Evolutionary conservation across 2,888 invertebrate species (phyloP).

Genomic region (Harpagoxenus sublaevis): DNA sequence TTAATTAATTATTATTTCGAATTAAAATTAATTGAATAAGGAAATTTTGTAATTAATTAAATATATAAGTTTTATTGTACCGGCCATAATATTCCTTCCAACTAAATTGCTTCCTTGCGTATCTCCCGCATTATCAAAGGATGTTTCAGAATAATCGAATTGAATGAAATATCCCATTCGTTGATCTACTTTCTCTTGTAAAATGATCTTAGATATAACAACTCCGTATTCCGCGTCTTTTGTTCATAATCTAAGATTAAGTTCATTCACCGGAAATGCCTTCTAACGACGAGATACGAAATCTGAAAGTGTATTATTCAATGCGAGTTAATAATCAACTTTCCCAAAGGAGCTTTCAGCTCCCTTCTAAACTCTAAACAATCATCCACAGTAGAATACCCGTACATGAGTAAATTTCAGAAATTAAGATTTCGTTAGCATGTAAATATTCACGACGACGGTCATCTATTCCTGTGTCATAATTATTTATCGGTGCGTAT

Average conservation of each 20-base stretch:
- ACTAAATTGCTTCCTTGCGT: not conserved
- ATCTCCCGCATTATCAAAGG: not conserved
- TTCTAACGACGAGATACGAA: conserved; percentile 16
- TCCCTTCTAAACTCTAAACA: not conserved
- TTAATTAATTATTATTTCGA: conserved; percentile 6
- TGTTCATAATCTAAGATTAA: conserved; percentile 21
- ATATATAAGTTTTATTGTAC: not conserved
- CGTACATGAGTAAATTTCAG: conserved; percentile 1
- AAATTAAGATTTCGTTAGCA: not conserved
- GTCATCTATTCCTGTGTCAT: not conserved
- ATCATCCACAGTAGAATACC: not conserved
- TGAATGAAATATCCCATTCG: not conserved
- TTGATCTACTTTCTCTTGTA: not conserved
- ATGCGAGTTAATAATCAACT: not conserved
- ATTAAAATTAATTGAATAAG: conserved; percentile 15
- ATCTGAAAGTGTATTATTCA: conserved; percentile 24
- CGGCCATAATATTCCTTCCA: not conserved
- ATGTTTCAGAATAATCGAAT: not conserved
- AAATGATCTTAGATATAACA: conserved; percentile 16
- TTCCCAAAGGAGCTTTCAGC: not conserved
- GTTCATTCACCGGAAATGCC: conserved; percentile 40
- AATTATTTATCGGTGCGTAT: not conserved
- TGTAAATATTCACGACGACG: conserved; percentile 22
- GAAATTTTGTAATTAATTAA: conserved; percentile 1
- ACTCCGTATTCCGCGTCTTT: not conserved